phyloP scores from a whole-genome alignment of 2,888 invertebrate species.

The Autographa pulchrina region DNA sequence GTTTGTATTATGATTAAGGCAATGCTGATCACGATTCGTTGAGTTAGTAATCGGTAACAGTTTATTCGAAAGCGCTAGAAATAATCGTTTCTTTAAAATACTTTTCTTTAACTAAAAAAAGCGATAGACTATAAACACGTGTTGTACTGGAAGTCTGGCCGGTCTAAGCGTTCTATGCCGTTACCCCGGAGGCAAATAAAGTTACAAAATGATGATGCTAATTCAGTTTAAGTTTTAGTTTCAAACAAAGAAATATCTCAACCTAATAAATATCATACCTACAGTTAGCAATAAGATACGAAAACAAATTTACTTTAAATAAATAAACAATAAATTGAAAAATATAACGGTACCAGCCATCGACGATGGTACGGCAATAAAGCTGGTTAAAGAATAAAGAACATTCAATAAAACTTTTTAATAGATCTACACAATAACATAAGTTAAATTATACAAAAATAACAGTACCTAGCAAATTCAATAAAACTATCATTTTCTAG shows the following conservation, averaged over 20 bases:
- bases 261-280: not conserved
- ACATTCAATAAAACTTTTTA: conserved; percentile 43
- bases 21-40: not conserved
- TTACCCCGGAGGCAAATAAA: not conserved
- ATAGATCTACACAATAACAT: conserved; percentile 42
- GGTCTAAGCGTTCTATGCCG: too few relatives aligned
- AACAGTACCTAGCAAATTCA: conserved; percentile 31
- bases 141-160: too few relatives aligned
- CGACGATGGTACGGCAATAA: conserved; percentile 24
- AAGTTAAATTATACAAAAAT: conserved; percentile 36
- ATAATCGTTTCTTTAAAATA: too few relatives aligned
- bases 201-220: not conserved
- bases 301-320: not conserved
- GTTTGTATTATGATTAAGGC: conserved; percentile 12
- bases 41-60: not conserved
- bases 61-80: conserved; percentile 6
- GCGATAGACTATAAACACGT: too few relatives aligned
- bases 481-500: conserved; percentile 54
- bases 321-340: not conserved
- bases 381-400: conserved; percentile 16
- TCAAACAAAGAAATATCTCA: not conserved
- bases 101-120: too few relatives aligned
- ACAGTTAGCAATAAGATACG: not conserved
- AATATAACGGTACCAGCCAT: conserved; percentile 22
- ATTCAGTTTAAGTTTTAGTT: not conserved